Evolutionary conservation across 1,140 invertebrate genomes (phyloP).

Genomic region (Drosophila setifemur): DNA sequence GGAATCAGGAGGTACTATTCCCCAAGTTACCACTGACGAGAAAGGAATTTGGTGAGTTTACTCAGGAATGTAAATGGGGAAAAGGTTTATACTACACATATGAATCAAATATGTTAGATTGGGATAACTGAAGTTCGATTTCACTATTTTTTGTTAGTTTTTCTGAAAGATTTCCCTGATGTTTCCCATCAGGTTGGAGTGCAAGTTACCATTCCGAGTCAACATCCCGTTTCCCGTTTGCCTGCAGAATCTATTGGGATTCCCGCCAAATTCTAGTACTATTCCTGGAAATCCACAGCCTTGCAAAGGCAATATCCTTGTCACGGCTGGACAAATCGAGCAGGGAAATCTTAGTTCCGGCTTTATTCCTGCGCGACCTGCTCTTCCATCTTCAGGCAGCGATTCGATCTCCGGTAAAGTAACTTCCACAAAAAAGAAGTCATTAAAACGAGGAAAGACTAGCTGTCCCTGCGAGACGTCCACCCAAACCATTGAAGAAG

Average conservation of each 20-base stretch:
- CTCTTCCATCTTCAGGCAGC: neutral
- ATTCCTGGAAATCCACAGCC: neutral
- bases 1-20: neutral
- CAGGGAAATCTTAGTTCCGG: too few species aligned
- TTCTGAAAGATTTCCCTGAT: too few species aligned
- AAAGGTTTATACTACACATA: neutral
- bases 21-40: neutral
- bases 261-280: neutral
- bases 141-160: too few species aligned
- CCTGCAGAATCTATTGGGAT: conserved; percentile 5
- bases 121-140: too few species aligned
- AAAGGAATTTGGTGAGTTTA: conserved; percentile 26
- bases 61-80: neutral
- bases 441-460: neutral
- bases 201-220: conserved; percentile 54
- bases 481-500: conserved; percentile 12
- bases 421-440: neutral
- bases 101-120: too few species aligned
- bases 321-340: neutral
- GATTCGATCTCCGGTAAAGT: neutral
- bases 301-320: neutral
- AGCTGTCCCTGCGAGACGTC: conserved; percentile 4
- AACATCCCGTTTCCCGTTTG: conserved; percentile 36
- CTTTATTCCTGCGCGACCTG: neutral
- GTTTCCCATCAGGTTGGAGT: conserved; percentile 49